phyloP scores from a whole-genome alignment of 2,113 vertebrate species.

The Hyaena hyaena region DNA sequence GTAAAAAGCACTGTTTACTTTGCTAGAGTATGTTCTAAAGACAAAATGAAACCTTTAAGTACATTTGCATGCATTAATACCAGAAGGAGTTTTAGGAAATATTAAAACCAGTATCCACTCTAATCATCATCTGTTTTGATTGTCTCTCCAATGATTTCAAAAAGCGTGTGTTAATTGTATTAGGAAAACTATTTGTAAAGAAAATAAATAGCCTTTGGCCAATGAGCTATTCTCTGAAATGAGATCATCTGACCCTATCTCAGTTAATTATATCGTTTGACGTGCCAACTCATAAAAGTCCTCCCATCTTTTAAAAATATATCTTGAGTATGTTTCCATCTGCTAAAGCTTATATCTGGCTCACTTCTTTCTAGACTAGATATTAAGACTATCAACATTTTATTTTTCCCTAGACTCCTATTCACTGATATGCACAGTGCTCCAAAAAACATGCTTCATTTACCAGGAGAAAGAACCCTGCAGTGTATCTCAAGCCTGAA shows the following conservation, averaged over 20 bases:
- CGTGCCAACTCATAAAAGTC: neutral
- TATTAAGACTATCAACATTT: constrained; percentile 64
- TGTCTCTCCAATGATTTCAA: neutral
- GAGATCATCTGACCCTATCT: constrained; percentile 15
- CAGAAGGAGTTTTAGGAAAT: constrained; percentile 21
- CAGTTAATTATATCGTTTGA: constrained; percentile 37
- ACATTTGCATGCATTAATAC: constrained; percentile 61
- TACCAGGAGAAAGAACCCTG: constrained; percentile 63
- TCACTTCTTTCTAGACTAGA: constrained; percentile 53
- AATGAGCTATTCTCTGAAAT: constrained; percentile 40
- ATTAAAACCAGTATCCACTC: neutral
- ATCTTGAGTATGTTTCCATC: constrained; percentile 17
- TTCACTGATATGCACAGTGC: constrained; percentile 57
- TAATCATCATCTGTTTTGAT: constrained; percentile 4
- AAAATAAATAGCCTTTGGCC: constrained; percentile 22
- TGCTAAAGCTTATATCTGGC: neutral
- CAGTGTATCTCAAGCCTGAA: constrained; percentile 24
- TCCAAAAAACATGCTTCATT: constrained; percentile 72
- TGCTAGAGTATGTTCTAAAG: constrained; percentile 55
- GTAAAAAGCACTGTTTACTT: constrained; percentile 53
- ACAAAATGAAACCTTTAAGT: constrained; percentile 64
- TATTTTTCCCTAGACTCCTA: constrained; percentile 66
- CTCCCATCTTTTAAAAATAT: neutral
- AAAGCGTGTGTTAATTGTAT: constrained; percentile 35
- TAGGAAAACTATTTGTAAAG: constrained; percentile 2